Conservation (phyloP, 2,888 invertebrate species). For the Polydrusus tereticollis region DNA sequence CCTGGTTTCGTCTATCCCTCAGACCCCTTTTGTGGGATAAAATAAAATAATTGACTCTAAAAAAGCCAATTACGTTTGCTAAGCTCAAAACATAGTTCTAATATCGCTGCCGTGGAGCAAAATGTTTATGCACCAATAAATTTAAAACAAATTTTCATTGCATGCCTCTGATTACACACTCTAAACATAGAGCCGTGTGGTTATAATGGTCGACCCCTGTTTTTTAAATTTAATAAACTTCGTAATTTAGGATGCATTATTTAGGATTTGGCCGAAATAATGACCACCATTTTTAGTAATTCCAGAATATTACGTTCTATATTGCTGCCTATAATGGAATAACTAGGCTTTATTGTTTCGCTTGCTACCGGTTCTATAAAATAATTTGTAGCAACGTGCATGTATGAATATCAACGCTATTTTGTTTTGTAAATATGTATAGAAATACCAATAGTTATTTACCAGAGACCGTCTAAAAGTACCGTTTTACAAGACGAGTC, state of each 20-base stretch:
- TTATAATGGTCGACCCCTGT: background rate
- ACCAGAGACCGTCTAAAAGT: no score
- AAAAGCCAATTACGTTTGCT: background rate
- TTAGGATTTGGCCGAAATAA: slow-evolving; percentile 7
- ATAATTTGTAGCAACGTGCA: background rate
- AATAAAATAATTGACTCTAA: no score
- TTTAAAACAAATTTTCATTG: background rate
- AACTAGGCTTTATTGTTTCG: slow-evolving; percentile 8
- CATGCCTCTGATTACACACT: background rate
- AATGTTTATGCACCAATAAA: slow-evolving; percentile 11
- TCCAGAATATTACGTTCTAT: background rate
- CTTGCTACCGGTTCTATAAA: background rate
- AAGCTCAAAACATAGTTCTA: background rate
- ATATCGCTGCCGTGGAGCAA: background rate
- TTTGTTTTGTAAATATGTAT: no score
- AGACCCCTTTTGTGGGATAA: no score
- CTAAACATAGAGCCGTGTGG: background rate
- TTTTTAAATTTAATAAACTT: background rate
- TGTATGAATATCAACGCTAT: no score
- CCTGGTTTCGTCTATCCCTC: no score
- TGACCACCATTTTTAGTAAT: slow-evolving; percentile 13
- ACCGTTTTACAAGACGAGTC: no score
- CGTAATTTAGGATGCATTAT: slow-evolving; percentile 13
- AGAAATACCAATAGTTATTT: no score
- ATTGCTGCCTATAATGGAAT: background rate